Evolutionary conservation across 2,888 invertebrate species (phyloP).

Genomic region (Cephus spinipes): DNA sequence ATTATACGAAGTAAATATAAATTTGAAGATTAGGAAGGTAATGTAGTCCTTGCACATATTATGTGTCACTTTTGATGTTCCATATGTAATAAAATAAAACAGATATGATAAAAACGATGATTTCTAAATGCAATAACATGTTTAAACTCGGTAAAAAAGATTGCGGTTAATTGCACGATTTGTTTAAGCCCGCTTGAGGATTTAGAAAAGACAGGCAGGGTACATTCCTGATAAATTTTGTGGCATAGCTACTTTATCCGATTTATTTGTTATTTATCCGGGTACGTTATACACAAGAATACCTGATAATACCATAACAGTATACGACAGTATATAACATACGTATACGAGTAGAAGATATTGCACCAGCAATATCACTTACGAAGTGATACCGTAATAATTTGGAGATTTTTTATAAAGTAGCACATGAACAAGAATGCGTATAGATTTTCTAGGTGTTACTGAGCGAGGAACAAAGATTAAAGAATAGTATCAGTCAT

Average conservation of each 20-base stretch:
- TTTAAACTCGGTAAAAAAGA: not conserved
- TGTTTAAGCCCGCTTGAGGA: not conserved
- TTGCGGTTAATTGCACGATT: not conserved
- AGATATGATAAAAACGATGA: not conserved
- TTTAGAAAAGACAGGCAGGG: not conserved
- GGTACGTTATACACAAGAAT: not conserved
- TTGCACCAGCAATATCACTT: not conserved
- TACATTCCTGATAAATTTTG: not conserved
- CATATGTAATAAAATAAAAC: too few relatives aligned
- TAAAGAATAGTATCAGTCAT: not conserved
- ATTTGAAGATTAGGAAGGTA: not conserved
- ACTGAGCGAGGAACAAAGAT: not conserved
- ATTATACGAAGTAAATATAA: not conserved
- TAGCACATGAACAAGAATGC: not conserved
- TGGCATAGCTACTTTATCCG: not conserved
- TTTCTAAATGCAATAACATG: not conserved
- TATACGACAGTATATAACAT: not conserved
- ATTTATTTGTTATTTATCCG: not conserved
- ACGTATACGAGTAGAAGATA: too few relatives aligned
- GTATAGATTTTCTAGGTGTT: not conserved
- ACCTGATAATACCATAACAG: not conserved
- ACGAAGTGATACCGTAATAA: not conserved
- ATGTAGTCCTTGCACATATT: too few relatives aligned
- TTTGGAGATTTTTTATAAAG: not conserved
- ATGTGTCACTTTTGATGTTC: too few relatives aligned